Base-by-base conservation (phyloP, 2,888 invertebrate species). In the Odontocerum albicorne region DNA sequence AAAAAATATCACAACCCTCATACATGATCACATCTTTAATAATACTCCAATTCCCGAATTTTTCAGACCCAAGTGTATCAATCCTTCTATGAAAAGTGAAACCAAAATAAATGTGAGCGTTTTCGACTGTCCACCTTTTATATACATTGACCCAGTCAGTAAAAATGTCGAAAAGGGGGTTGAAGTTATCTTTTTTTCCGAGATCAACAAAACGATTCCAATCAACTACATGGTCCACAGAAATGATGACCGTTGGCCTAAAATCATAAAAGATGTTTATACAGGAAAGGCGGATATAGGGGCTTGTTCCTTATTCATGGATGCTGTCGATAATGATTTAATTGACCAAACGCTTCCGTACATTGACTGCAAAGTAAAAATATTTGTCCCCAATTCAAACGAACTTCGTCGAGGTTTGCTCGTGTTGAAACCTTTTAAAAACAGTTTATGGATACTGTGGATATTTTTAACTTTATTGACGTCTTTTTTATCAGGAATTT, bases 41-140 rank as follows among this genome's bases (percentile, higher is more conserved):
- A n/a, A n/a, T 2, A 22, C 21, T 39, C 17, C 19, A 2, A 40
- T 12, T 40, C 12, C 21, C 7, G 4, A 4, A 2, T 7, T 40
- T 2, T 4, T 16, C 4, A 19, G 10, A 19, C 8, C 21, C 2
- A 19, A n/a, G 2, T 40, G 40, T n/a, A 21, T 20, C 10, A 2
- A 6, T 20, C 49, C 49, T 2, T 31, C 32, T 19, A 13, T 15
- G 7, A 39, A 17, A 17, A 13, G 16, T 6, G 19, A 19, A 15
- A 42, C 31, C 17, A n/a, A 20, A 3, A 8, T 50, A 4, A 21
- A 32, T 7, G 15, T 50, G 8, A 50, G 49, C 16, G 4, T 50
- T 16, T 50, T 50, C 16, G 42, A 50, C 22, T 50, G 49, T 22
- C 49, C 49, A 10, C 49, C 49, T 1, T 50, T 42, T 21, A 35